These are phyloP conservation scores for Uloborus plumipes DNA, from an alignment of 2,888 invertebrate genomes.

Conservation along the genomic window DNA sequence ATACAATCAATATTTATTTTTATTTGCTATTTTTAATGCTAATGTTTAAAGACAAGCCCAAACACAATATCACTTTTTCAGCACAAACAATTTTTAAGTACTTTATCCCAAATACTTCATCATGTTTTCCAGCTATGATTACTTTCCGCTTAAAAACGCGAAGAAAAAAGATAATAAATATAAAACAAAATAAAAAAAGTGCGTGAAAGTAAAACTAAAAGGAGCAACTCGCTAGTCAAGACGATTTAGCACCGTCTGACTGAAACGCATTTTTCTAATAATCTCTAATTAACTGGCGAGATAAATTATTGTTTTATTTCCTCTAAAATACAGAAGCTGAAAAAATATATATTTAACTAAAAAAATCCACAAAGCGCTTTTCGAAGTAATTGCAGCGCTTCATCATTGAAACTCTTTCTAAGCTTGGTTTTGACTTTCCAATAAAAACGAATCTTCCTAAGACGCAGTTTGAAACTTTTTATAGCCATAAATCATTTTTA, in stretches of 20 bases:
- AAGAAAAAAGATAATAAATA: too few relatives aligned
- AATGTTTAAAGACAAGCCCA: too few relatives aligned
- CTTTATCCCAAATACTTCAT: not conserved
- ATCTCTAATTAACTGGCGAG: constrained; percentile 48
- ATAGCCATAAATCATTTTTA: constrained; percentile 41
- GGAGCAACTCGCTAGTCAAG: too few relatives aligned
- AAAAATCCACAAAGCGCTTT: constrained; percentile 32
- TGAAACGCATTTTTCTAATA: constrained; percentile 38
- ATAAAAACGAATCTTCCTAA: constrained; percentile 32
- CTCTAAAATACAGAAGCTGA: not conserved
- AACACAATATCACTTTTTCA: too few relatives aligned
- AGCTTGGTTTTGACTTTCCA: constrained; percentile 15
- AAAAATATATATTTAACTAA: constrained; percentile 1
- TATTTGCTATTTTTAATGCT: too few relatives aligned
- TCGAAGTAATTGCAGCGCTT: constrained; percentile 37
- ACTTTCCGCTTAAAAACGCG: not conserved
- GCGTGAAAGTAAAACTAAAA: too few relatives aligned
- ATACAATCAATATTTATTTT: too few relatives aligned
- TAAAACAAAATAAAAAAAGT: too few relatives aligned
- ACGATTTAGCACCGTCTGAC: not conserved
- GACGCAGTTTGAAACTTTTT: constrained; percentile 13
- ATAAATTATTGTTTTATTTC: constrained; percentile 47
- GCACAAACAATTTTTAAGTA: not conserved
- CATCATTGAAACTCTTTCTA: constrained; percentile 31
- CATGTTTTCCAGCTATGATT: not conserved